Evolutionary conservation across 2,888 invertebrate species (phyloP), one percentile per base, ranked within the genome.

Genomic region (Cheilosia urbana): DNA sequence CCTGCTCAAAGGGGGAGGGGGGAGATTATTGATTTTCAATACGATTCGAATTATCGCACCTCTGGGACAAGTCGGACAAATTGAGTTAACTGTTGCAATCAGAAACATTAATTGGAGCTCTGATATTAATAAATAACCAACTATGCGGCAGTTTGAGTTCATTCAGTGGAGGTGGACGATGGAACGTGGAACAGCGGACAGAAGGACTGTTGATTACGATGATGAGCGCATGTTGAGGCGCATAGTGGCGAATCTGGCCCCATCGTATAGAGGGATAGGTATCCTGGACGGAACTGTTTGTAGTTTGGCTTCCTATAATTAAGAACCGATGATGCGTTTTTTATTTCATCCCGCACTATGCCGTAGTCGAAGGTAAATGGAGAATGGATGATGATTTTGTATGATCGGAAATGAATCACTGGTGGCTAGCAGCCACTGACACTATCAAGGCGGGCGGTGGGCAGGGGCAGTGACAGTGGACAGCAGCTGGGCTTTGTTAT

Each of bases 81-180:
- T 85, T 85, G 81, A 81, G 85, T 81, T 85, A 76, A 85, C 85
- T 85, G 80, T 72, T 85, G 85, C 85, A 85, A 85, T 85, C 85
- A 85, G 85, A 85, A 72, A 76, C 85, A 85, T 85, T 85, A 85
- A 85, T 85, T 85, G 85, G 85, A 81, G 85, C 80, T 47, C 71
- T 80, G 85, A 85, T 85, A 85, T 85, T 85, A 85, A 85, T 85
- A 85, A 85, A 85, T 85, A 81, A 85, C 76, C 76, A 66, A 81
- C 72, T 63, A 21, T 21, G 71, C 51, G 66, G 66, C 76, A 72
- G 72, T 75, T 80, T 75, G 80, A 76, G 53, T 71, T 58, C 60
- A 66, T 75, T 71, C 69, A 58, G 47, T 47, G 69, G 68, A 55
- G 11, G 57, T 15, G 58, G 21, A 53, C n/a, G 34, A n/a, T 47